Evolutionary conservation across 2,888 invertebrate genomes (phyloP), one percentile per base, ranked within the genome.

Genomic region (Gerris lacustris): DNA sequence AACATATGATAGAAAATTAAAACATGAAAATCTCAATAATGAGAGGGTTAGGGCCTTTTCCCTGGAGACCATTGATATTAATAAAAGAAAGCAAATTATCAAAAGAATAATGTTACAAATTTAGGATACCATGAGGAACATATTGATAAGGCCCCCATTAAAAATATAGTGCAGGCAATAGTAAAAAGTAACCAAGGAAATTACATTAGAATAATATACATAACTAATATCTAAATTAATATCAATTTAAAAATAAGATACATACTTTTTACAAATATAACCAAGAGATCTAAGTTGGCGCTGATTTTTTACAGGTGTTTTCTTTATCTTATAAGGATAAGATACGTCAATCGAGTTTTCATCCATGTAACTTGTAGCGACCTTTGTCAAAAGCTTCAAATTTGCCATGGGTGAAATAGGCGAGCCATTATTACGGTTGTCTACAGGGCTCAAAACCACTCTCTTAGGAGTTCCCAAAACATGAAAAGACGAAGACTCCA

Each of bases 351-450:
- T 68, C 77, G 74, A 18, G 76, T 72, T 73, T 77, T 78, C 44
- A 73, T 67, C 63, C 75, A 73, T 64, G 45, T 67, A 67, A 68
- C 74, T 74, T 44, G 75, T 80, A 11, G 87, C 87, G 70, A 87
- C 86, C 80, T 85, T 86, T 6, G 87, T 87, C 73, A 88, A 80
- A 76, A 88, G 80, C 80, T 87, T 86, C 67, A 88, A 82, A 80
- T 88, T 88, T 74, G 87, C 87, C 71, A 85, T 87, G 43, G 88
- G 88, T 31, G 88, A 87, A 18, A 87, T 83, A 76, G 82, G 82
- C 11, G 76, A 76, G 11, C 11, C 45, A 45, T 43, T 67, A n/a
- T 9, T n/a, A 73, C 80, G 81, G 78, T 85, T 85, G 64, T 84
- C 84, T 69, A 85, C 82, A 80, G 85, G 85, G 70, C 83, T 82